Base-by-base conservation (phyloP, 2,797 vertebrate species). In the Streptopelia turtur region DNA sequence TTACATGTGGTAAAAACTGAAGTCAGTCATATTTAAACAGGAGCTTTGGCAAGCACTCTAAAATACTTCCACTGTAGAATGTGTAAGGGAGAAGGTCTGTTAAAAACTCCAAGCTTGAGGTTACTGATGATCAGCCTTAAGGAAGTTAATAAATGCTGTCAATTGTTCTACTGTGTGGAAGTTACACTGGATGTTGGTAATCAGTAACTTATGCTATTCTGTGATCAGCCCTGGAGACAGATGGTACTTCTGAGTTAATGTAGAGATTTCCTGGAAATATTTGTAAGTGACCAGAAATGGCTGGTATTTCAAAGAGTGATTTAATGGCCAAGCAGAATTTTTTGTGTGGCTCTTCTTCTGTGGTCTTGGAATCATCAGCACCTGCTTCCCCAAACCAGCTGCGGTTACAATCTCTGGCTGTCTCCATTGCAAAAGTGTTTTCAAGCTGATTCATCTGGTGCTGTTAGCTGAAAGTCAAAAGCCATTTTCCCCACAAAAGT, bases 201-300 rank as follows among this genome's bases (percentile, higher is more conserved):
- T 96, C 74, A 64, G 86, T 87, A 87, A 91, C 84, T 87, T 66
- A 41, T 71, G 70, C n/a, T 85, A 5, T 43, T 55, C 45, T 71
- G 72, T 79, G 72, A 84, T 74, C 66, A 61, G 28, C 56, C 30
- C 27, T 60, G 53, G 85, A 89, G 50, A 87, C 81, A 93, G 78
- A 83, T 63, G 35, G 79, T 72, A 84, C 55, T 75, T 65, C 55
- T 27, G 35, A 81, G 68, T 74, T 88, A 52, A 69, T 71, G 49
- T 18, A 69, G 61, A 57, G 49, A 52, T 82, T 95, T 94, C 87
- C 74, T 96, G 87, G 95, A 93, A 93, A 49, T 83, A 74, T 68
- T 90, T 86, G 5, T 77, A 71, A 75, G 75, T 92, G 87, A 85
- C 59, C 83, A 90, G 85, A 94, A 91, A 87, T 69, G 69, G 52